Evolutionary conservation across 2,888 invertebrate genomes (phyloP).

Genomic region (Silvanus unidentatus): DNA sequence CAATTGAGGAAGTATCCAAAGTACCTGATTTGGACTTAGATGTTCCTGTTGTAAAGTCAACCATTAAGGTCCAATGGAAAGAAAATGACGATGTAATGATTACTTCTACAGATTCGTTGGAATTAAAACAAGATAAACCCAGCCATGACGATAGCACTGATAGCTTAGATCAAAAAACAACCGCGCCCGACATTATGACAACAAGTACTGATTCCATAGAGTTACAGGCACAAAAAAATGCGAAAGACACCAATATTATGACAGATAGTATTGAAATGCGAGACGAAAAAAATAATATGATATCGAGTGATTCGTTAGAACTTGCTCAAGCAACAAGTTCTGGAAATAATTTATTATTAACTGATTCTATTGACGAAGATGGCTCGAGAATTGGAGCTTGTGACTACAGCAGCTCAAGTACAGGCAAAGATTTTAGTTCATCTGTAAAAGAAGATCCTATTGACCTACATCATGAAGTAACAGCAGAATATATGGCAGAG

Average conservation of each 20-base stretch:
- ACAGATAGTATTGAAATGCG: constrained; percentile 54
- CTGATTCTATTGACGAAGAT: constrained; percentile 50
- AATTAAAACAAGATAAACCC: constrained; percentile 47
- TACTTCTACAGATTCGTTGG: constrained; percentile 60
- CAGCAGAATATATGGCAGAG: constrained; percentile 54
- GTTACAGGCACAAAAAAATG: constrained; percentile 42
- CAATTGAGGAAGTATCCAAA: constrained; percentile 50
- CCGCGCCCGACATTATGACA: constrained; percentile 50
- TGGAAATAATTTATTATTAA: constrained; percentile 31
- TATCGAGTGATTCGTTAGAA: constrained; percentile 51
- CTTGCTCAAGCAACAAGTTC: constrained; percentile 37
- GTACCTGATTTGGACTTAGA: constrained; percentile 52
- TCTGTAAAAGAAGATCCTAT: constrained; percentile 42
- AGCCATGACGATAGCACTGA: constrained; percentile 59
- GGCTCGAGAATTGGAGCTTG: constrained; percentile 39
- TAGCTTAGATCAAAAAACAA: constrained; percentile 59
- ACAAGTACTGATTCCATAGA: constrained; percentile 56
- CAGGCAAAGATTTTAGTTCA: constrained; percentile 48
- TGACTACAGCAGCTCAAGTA: constrained; percentile 48
- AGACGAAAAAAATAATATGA: constrained; percentile 36
- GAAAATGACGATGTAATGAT: constrained; percentile 51
- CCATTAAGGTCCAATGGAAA: constrained; percentile 45
- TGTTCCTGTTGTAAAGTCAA: constrained; percentile 38
- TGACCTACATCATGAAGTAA: constrained; percentile 11
- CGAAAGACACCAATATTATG: constrained; percentile 43